A percentile compares a stretch with the other conserved stretches of the same genome.
These are phyloP conservation scores for Phyllotis vaccarum DNA, from an alignment of 2,797 vertebrate genomes.

Conservation along the genomic window DNA sequence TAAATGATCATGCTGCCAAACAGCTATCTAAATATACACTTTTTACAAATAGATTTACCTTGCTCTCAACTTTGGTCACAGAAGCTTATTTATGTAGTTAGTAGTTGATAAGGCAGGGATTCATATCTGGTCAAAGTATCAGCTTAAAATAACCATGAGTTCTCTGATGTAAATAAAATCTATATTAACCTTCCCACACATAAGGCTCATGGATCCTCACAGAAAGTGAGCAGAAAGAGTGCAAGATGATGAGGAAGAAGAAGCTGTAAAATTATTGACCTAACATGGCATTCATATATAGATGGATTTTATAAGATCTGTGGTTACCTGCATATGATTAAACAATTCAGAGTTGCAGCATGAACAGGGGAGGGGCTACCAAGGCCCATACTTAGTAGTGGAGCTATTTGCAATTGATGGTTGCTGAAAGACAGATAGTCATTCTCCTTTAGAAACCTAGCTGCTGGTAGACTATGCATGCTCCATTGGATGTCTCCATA, in stretches of 20 bases:
- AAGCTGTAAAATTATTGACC: no score
- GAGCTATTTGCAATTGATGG: neutral
- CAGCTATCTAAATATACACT: neutral
- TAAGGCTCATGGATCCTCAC: neutral
- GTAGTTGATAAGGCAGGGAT: neutral
- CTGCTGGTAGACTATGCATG: neutral
- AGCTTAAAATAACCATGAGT: neutral
- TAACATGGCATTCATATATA: neutral
- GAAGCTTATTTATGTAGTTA: neutral
- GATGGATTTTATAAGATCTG: neutral
- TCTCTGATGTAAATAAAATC: neutral
- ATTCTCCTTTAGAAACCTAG: neutral
- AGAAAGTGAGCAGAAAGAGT: neutral
- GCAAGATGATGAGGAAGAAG: neutral
- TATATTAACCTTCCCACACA: neutral
- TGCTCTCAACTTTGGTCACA: neutral
- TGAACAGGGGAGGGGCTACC: neutral
- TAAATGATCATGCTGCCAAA: neutral
- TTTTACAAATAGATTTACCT: neutral
- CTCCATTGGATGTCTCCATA: neutral
- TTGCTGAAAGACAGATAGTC: neutral
- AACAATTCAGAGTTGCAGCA: neutral
- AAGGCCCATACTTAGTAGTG: neutral
- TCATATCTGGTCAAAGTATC: neutral
- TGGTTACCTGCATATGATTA: neutral